These are phyloP conservation scores for Loripinus fragilis DNA, from an alignment of 2,888 invertebrate species.

Conservation along the genomic window DNA sequence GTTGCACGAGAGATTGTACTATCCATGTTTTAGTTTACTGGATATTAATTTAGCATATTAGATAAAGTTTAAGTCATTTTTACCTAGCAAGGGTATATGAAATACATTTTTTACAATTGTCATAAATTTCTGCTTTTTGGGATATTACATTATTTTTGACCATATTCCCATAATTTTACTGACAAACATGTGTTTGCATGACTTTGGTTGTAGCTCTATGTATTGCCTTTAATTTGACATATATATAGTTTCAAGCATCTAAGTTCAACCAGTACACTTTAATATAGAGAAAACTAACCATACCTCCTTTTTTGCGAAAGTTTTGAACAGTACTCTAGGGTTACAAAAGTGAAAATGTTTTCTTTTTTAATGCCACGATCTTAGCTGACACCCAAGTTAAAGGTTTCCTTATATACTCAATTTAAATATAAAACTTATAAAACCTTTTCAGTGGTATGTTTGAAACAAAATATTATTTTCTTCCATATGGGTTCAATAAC, in stretches of 20 bases:
- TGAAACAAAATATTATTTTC: not conserved
- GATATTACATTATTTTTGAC: not conserved
- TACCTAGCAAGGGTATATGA: not conserved
- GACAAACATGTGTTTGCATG: not conserved
- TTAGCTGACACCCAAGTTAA: not conserved
- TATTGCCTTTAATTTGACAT: slow-evolving; percentile 5
- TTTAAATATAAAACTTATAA: not conserved
- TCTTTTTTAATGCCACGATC: not conserved
- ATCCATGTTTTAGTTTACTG: not conserved
- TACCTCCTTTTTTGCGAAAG: not conserved
- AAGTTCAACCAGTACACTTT: too few relatives aligned
- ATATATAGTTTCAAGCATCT: not conserved
- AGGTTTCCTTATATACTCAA: not conserved
- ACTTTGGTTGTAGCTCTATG: not conserved
- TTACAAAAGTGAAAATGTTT: not conserved
- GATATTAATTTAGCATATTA: not conserved
- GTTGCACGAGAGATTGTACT: not conserved
- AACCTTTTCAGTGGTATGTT: not conserved
- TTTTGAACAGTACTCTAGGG: not conserved
- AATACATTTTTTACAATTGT: not conserved
- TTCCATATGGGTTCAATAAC: too few relatives aligned
- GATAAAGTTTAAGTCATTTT: not conserved
- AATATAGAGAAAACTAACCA: not conserved
- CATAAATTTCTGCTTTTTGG: not conserved
- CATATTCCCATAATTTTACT: too few relatives aligned